phyloP scores from a whole-genome alignment of 2,888 invertebrate genomes.

The Odontocerum albicorne region DNA sequence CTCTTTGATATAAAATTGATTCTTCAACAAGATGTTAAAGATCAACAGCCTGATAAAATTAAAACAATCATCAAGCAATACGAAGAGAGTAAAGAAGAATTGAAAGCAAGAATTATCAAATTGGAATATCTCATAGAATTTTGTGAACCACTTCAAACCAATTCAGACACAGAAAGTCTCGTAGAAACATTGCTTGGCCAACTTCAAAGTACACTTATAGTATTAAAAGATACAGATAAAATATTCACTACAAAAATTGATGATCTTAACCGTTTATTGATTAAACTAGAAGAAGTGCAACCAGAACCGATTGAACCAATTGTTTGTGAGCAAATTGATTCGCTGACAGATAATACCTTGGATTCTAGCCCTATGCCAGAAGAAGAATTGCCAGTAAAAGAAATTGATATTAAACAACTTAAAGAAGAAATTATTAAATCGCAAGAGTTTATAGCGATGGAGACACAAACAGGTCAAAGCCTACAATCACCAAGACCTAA shows the following conservation, averaged over 20 bases:
- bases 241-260: constrained; percentile 64
- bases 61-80: constrained; percentile 42
- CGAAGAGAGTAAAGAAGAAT: constrained; percentile 43
- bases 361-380: constrained; percentile 74
- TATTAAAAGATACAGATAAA: constrained; percentile 63
- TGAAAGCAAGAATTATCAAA: constrained; percentile 52
- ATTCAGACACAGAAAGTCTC: constrained; percentile 51
- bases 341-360: constrained; percentile 63
- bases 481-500: constrained; percentile 41
- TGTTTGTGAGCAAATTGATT: constrained; percentile 43
- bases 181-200: constrained; percentile 57
- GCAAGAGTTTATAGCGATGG: constrained; percentile 34
- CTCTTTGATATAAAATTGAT: constrained; percentile 47
- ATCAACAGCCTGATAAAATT: constrained; percentile 40
- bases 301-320: constrained; percentile 38
- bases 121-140: constrained; percentile 50
- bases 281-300: constrained; percentile 43
- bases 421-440: constrained; percentile 29
- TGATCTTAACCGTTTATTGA: constrained; percentile 53
- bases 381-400: constrained; percentile 48
- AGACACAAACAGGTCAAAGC: constrained; percentile 34
- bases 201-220: constrained; percentile 56
- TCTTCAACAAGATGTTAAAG: constrained; percentile 40
- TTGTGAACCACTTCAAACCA: constrained; percentile 52
- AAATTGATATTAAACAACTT: constrained; percentile 40